Base-by-base conservation (phyloP, 30 jellyfish, hydroid and myxozoan genomes). In the Aurelia aurita region DNA sequence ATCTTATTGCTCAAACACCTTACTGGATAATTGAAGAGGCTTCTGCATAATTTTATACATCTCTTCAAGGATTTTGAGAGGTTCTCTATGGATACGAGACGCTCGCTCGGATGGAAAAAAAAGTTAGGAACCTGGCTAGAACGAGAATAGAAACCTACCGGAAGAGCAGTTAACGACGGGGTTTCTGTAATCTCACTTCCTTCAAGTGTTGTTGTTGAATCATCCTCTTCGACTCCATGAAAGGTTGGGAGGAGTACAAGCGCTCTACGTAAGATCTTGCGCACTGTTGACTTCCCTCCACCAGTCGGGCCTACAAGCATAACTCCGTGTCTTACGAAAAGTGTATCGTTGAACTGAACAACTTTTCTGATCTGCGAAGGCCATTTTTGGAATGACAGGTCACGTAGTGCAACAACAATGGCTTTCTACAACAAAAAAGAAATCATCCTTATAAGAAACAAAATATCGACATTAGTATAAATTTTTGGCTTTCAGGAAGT, bases 251-350 rank as follows among this genome's bases (percentile, higher is more conserved):
- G 55, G 21, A 83, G 69, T 26, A 66, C 54, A 32, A 91, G 53
- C 0, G 98, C 96, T 32, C 67, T 81, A 25, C 88, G 85, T 63
- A 91, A 61, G 14, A 91, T 70, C 78, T 86, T 91, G 6, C 98
- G 86, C n/a, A 84, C 92, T 3, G 98, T 80, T 34, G 98, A 77
- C 71, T 91, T 91, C 28, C 98, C 98, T 12, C 96, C 96, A 46
- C 87, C 98, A 12, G 98, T 77, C 20, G 96, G 95, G 19, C 98
- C 98, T 16, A 91, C 96, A 28, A 91, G 85, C 96, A 91, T 91
- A 10, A 86, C 98, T 11, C 98, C 98, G 28, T 91, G 98, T 25
- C 98, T 88, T 19, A 86, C 89, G 4, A 63, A 72, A 11, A 91
- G 89, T 14, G 96, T 91, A 90, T 78, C 92, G 60, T 86, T 59